Conservation (phyloP, 2,113 vertebrate species). For the Neofelis nebulosa region DNA sequence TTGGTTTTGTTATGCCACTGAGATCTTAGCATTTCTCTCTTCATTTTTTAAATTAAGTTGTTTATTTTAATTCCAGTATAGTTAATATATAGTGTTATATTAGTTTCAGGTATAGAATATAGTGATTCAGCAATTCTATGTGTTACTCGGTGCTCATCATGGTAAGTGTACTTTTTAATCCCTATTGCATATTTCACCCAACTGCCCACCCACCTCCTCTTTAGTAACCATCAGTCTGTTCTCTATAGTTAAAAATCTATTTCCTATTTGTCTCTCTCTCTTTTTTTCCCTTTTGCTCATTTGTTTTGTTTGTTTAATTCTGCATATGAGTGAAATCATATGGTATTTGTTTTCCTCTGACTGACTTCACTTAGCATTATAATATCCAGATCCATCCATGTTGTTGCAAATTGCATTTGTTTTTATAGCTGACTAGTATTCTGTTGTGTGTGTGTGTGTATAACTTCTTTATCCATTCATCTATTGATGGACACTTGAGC, state of each 20-base stretch:
- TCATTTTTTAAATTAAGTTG: neutral
- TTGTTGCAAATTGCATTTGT: no score
- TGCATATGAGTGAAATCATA: no score
- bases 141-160: neutral
- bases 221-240: neutral
- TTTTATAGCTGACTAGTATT: no score
- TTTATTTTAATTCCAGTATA: neutral
- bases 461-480: no score
- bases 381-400: no score
- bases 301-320: no score
- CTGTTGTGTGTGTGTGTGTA: no score
- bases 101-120: neutral
- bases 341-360: no score
- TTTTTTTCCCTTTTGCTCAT: no score
- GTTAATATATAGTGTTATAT: neutral
- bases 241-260: neutral
- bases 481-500: no score
- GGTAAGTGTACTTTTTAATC: neutral
- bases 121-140: neutral
- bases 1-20: neutral
- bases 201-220: neutral
- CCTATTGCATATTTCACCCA: neutral
- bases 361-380: no score
- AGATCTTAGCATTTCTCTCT: neutral
- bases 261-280: neutral